A percentile compares a stretch with the other conserved stretches of the same genome.
Conservation (phyloP, 2,888 invertebrate genomes). For the Thymelicus lineola region DNA sequence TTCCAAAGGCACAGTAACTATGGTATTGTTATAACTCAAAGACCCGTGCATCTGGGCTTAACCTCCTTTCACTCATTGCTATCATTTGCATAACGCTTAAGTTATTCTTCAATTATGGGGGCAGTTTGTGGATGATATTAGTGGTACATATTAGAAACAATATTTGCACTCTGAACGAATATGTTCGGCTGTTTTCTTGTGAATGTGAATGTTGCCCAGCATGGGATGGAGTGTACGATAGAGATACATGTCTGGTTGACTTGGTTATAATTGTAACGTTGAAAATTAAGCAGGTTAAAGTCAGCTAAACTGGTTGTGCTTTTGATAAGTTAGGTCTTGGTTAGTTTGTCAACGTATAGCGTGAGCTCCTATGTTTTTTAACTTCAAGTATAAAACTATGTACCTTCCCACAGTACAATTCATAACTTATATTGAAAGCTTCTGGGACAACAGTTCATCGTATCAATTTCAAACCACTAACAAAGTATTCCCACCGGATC, state of each 20-base stretch:
- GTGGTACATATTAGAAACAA: not conserved
- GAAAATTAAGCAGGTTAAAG: no score
- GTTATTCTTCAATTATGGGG: conserved; percentile 11
- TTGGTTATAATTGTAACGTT: no score
- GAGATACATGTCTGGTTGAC: no score
- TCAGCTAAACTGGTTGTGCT: not conserved
- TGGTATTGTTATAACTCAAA: conserved; percentile 13
- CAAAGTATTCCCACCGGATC: not conserved
- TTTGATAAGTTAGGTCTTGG: not conserved
- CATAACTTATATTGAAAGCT: no score
- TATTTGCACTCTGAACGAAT: no score
- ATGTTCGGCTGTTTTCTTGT: no score
- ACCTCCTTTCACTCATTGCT: conserved; percentile 33
- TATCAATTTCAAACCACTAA: not conserved
- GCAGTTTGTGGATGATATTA: conserved; percentile 9
- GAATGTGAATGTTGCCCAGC: no score
- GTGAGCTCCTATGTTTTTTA: no score
- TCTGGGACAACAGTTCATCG: not conserved
- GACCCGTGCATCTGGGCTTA: conserved; percentile 24
- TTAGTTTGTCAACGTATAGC: no score
- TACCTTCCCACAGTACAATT: no score
- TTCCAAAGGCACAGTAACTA: conserved; percentile 9
- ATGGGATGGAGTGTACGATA: no score
- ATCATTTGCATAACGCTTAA: conserved; percentile 22
- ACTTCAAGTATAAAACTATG: no score